phyloP scores from a whole-genome alignment of 2,113 vertebrate species.

The Platysteira castanea region DNA sequence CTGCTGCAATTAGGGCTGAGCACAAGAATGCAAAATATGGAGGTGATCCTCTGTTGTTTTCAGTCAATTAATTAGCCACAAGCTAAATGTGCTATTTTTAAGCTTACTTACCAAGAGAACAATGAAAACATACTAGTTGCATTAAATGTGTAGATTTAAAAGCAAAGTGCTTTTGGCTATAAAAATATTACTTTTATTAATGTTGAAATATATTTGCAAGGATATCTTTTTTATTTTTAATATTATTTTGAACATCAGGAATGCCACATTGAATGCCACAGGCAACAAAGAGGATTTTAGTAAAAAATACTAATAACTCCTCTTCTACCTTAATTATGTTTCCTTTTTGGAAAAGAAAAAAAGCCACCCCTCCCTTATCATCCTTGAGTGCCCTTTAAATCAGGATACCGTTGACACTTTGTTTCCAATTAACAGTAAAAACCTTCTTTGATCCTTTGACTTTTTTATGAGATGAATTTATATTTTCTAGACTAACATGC shows the following conservation, averaged over 20 bases:
- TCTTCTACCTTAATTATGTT: slow-evolving; percentile 61
- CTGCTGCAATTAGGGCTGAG: not conserved
- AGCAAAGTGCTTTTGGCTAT: slow-evolving; percentile 20
- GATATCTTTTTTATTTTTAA: slow-evolving; percentile 47
- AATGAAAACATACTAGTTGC: not conserved
- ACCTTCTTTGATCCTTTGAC: slow-evolving; percentile 71
- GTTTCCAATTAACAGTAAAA: slow-evolving; percentile 76
- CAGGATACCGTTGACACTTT: slow-evolving; percentile 69
- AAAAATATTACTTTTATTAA: slow-evolving; percentile 60
- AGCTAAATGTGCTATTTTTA: not conserved
- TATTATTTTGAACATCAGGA: slow-evolving; percentile 23
- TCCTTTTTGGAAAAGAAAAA: not conserved
- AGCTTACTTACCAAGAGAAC: not conserved
- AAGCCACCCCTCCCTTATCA: slow-evolving; percentile 9
- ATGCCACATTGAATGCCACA: slow-evolving; percentile 13
- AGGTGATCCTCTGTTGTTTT: not conserved
- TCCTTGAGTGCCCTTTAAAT: slow-evolving; percentile 74
- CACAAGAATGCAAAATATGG: not conserved
- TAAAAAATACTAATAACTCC: slow-evolving; percentile 33
- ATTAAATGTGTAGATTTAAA: slow-evolving; percentile 6
- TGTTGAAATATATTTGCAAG: slow-evolving; percentile 43
- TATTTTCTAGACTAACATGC: slow-evolving; percentile 75
- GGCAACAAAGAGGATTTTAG: not conserved
- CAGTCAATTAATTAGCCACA: not conserved
- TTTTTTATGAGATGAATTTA: slow-evolving; percentile 74